phyloP scores from a whole-genome alignment of 2,888 invertebrate species.

The Drosophila anomalata region DNA sequence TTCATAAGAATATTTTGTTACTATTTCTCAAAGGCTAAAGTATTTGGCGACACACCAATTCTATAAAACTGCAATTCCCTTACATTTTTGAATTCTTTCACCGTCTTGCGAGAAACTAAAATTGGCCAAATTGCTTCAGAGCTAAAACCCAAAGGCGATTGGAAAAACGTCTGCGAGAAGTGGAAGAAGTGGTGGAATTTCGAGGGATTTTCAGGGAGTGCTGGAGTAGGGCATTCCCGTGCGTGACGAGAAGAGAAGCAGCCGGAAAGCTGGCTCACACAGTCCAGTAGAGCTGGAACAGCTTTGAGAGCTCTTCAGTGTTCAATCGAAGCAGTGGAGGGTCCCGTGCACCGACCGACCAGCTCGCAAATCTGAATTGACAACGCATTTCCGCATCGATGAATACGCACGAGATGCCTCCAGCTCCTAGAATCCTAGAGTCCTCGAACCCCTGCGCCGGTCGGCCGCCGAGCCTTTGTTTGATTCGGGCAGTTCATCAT shows the following conservation, averaged over 20 bases:
- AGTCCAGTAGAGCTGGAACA: not conserved
- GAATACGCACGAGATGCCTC: conserved; percentile 42
- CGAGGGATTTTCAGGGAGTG: not conserved
- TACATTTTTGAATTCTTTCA: no score
- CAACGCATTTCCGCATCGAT: conserved; percentile 76
- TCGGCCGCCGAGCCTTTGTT: conserved; percentile 16
- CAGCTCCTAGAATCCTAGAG: not conserved
- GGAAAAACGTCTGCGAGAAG: no score
- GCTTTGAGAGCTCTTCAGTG: conserved; percentile 49
- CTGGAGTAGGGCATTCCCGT: not conserved
- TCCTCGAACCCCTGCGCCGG: not conserved
- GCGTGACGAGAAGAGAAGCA: not conserved
- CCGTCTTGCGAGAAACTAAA: no score
- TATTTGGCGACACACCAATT: no score
- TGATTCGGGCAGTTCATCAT: conserved; percentile 31
- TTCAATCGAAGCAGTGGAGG: conserved; percentile 14
- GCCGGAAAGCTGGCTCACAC: not conserved
- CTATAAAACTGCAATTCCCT: no score
- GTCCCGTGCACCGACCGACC: not conserved
- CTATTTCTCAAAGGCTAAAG: no score
- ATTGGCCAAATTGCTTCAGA: no score
- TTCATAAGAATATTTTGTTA: no score
- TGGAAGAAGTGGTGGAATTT: not conserved
- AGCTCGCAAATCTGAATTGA: conserved; percentile 69
- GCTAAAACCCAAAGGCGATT: no score